Evolutionary conservation across 2,888 invertebrate species (phyloP).

Genomic region (Drosophila macrospina): DNA sequence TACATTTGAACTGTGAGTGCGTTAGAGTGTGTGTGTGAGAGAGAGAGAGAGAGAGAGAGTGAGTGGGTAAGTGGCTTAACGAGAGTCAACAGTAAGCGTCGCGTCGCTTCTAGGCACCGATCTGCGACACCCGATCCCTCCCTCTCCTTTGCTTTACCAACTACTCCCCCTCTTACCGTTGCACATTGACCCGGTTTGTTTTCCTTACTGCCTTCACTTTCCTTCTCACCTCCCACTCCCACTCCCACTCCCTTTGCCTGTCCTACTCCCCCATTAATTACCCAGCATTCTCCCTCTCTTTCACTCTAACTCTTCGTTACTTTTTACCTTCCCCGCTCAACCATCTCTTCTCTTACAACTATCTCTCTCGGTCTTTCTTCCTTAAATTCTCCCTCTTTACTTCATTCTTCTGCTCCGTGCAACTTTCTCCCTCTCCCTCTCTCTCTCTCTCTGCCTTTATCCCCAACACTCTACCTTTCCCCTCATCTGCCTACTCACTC

Average conservation of each 20-base stretch:
- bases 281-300: background rate
- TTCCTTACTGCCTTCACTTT: background rate
- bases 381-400: too few species aligned
- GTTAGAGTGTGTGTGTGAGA: background rate
- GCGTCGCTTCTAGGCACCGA: constrained; percentile 8
- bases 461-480: background rate
- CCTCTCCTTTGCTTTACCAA: background rate
- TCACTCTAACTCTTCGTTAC: background rate
- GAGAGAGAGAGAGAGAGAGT: background rate
- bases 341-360: too few species aligned
- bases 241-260: background rate
- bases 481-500: background rate
- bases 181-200: background rate
- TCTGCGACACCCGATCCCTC: background rate
- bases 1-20: constrained; percentile 47
- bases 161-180: too few species aligned
- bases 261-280: background rate
- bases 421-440: too few species aligned
- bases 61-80: constrained; percentile 43
- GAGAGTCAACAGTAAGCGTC: constrained; percentile 41
- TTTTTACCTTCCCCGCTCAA: background rate
- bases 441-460: too few species aligned
- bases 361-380: too few species aligned
- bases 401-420: too few species aligned
- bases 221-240: background rate